Base-by-base conservation (phyloP, 2,113 vertebrate genomes). In the Stigmatopora nigra region DNA sequence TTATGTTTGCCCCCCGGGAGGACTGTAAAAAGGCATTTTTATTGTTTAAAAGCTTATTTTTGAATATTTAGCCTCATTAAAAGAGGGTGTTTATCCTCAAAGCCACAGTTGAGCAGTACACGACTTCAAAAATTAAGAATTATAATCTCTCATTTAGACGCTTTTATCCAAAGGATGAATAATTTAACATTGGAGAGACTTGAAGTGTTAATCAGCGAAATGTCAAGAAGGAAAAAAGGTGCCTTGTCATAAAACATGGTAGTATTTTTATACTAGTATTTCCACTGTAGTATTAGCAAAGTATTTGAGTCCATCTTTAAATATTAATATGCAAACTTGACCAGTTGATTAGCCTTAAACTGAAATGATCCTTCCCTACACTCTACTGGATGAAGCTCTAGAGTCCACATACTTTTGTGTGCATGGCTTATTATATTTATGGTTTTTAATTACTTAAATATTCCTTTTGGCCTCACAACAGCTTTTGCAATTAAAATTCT, bases 181-280 rank as follows among this genome's bases (percentile, higher is more conserved):
- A 84, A 88, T 85, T 87, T 72, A 82, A 69, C 72, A 80, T 81
- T 80, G 82, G 78, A 79, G 81, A 74, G 83, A 55, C 68, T 80
- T 45, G 66, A 72, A 81, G 77, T 65, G 79, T 85, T 87, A 82
- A 82, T 82, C 69, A 71, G 55, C 72, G 76, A 68, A 69, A 75
- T 73, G 74, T 74, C 60, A 64, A 64, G n/a, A n/a, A 57, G 68
- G 64, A 69, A 14, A 1, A 47, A 16, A 1, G 66, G 77, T 59
- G 66, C 57, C 25, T 2, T 31, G 25, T 31, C 3, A 31, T 58
- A 66, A 59, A 69, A 67, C 67, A 72, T 80, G 68, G 55, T 3
- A n/a, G n/a, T 31, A 31, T 31, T 31, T 31, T 31, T 31, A 31
- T 31, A 31, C 25, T 31, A 31, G 25, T 31, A 31, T 31, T 31